phyloP scores from a whole-genome alignment of 2,888 invertebrate species.

The Agrotis segetum region DNA sequence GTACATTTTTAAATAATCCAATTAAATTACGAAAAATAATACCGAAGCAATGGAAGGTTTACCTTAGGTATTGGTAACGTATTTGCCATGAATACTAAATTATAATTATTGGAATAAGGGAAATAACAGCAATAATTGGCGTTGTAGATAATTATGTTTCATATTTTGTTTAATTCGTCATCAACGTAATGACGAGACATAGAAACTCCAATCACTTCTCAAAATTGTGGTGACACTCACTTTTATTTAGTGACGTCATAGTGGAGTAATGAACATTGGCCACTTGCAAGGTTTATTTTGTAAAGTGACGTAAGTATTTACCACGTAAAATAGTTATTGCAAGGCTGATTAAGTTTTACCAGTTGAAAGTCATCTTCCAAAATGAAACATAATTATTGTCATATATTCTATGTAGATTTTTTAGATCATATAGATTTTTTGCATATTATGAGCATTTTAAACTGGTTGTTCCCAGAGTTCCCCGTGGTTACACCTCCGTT shows the following conservation, averaged over 20 bases:
- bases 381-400: background rate
- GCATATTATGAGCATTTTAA: too few relatives aligned
- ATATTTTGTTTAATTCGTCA: background rate
- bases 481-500: too few relatives aligned
- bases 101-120: constrained; percentile 13
- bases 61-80: background rate
- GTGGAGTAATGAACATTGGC: background rate
- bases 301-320: background rate
- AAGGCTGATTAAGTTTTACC: background rate
- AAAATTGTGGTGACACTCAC: constrained; percentile 6
- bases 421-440: too few relatives aligned
- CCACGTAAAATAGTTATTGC: background rate
- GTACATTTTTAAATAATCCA: too few relatives aligned
- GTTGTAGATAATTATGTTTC: background rate
- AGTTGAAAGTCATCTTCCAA: too few relatives aligned
- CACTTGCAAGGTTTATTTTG: background rate
- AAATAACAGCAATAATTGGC: constrained; percentile 12
- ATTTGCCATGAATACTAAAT: constrained; percentile 11
- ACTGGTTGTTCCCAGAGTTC: too few relatives aligned
- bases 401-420: too few relatives aligned
- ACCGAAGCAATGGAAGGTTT: background rate
- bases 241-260: background rate
- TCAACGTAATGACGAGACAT: background rate
- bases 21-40: background rate
- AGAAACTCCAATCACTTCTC: background rate